A percentile compares a stretch with the other conserved stretches of the same genome.
Evolutionary conservation across 2,113 vertebrate species (phyloP).

Genomic region (Psophia crepitans): DNA sequence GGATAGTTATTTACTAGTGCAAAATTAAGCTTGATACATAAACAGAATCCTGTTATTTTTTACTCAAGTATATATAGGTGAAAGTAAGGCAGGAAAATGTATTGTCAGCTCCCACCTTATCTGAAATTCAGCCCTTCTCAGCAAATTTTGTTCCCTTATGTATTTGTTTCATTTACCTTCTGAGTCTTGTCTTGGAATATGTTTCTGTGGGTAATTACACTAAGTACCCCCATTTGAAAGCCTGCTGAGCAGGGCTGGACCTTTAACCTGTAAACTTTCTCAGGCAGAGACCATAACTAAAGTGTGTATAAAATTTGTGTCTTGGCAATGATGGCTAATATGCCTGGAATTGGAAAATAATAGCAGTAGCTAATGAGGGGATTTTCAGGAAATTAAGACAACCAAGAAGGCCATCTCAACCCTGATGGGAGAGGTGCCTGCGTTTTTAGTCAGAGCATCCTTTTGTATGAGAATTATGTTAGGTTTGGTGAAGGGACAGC

Average conservation of each 20-base stretch:
- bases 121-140: background rate
- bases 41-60: background rate
- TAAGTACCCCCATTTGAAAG: background rate
- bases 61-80: background rate
- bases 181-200: background rate
- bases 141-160: background rate
- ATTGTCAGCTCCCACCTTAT: background rate
- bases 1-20: background rate
- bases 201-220: background rate
- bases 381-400: background rate
- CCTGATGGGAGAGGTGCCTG: background rate
- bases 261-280: conserved; percentile 16
- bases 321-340: background rate
- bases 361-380: background rate
- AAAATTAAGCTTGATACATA: background rate
- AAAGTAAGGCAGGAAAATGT: background rate
- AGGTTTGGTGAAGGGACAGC: background rate
- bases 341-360: background rate
- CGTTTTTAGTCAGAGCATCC: background rate
- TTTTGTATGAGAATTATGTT: background rate
- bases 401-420: background rate
- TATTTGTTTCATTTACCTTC: background rate
- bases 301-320: background rate
- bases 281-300: background rate
- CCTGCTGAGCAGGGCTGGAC: background rate